Conservation (phyloP, 1,140 invertebrate species). For the Atta texana region DNA sequence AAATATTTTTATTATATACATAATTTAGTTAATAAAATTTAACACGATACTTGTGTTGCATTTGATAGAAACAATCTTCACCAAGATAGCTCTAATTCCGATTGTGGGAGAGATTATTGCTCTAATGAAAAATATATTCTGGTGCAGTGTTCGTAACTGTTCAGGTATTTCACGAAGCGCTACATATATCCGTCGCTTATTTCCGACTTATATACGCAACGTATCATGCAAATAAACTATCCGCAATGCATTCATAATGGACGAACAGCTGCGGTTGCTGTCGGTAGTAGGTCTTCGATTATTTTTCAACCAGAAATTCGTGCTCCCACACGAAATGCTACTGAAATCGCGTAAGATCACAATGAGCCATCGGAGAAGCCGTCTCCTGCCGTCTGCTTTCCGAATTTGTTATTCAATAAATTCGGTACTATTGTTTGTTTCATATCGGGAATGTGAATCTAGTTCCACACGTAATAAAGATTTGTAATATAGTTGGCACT, state of each 20-base stretch:
- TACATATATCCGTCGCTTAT: slow-evolving; percentile 13
- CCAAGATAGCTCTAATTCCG: neutral
- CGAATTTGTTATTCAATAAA: neutral
- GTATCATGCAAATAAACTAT: slow-evolving; percentile 15
- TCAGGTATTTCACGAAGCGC: slow-evolving; percentile 8
- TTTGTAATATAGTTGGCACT: neutral
- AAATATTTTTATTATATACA: too few relatives aligned
- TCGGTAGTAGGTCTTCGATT: neutral
- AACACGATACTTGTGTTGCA: neutral
- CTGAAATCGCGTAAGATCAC: neutral
- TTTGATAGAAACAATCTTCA: slow-evolving; percentile 18
- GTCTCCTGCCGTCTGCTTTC: neutral
- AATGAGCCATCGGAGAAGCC: neutral
- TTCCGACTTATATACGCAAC: slow-evolving; percentile 12
- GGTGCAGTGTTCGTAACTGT: neutral
- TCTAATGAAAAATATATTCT: slow-evolving; percentile 32
- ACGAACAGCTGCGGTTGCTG: neutral
- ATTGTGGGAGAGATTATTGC: slow-evolving; percentile 6
- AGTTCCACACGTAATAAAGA: neutral
- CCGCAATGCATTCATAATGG: slow-evolving; percentile 22
- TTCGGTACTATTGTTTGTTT: neutral
- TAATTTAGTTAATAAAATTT: too few relatives aligned
- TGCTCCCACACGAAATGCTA: neutral
- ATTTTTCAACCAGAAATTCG: slow-evolving; percentile 27
- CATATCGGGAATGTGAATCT: neutral